Evolutionary conservation across 2,113 vertebrate genomes (phyloP).

Genomic region (Brienomyrus brachyistius): DNA sequence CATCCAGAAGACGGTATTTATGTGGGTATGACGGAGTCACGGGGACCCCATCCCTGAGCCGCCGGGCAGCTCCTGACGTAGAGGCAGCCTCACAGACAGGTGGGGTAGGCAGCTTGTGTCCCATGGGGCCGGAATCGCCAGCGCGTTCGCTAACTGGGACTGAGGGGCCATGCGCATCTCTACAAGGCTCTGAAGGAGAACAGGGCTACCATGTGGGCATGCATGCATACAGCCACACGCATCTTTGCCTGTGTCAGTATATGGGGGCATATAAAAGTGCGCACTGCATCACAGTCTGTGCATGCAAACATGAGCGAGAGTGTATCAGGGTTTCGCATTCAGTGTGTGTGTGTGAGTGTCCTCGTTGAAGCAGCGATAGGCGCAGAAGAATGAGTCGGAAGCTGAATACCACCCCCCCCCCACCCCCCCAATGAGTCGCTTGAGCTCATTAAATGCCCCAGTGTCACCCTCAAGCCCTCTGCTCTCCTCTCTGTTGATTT

Average conservation of each 20-base stretch:
- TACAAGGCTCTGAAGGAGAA: not conserved
- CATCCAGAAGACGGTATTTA: not conserved
- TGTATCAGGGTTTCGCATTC: not conserved
- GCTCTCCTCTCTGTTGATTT: not conserved
- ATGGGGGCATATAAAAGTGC: not conserved
- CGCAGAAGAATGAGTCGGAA: not conserved
- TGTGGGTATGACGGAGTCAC: not conserved
- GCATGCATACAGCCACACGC: not conserved
- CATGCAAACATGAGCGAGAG: not conserved
- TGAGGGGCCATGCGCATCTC: not conserved
- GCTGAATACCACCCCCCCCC: not conserved
- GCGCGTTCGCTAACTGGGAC: not conserved
- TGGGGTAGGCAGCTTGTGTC: not conserved
- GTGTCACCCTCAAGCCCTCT: not conserved
- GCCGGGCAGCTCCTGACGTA: not conserved
- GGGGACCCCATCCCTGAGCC: not conserved
- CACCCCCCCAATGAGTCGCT: not conserved
- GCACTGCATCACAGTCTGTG: not conserved
- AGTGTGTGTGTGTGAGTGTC: not conserved
- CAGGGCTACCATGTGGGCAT: not conserved
- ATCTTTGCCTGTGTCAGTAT: not conserved
- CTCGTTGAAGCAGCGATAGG: not conserved
- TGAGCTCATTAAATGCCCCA: not conserved
- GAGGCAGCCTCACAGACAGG: not conserved
- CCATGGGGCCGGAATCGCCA: not conserved